Evolutionary conservation across 2,113 vertebrate genomes (phyloP).

Genomic region (Fulica atra): DNA sequence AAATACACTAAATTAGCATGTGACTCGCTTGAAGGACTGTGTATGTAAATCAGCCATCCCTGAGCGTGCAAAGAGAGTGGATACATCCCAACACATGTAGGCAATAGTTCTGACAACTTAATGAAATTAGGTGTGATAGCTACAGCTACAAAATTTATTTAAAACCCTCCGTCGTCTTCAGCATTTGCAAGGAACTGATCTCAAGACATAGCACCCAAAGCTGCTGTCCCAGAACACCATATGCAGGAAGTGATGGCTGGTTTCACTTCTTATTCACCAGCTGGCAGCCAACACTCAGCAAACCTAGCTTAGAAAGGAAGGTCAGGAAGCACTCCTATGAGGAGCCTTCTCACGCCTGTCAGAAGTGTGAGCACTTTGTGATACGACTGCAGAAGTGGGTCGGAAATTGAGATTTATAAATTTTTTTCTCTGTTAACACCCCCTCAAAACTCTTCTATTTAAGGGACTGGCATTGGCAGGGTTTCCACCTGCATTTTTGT

Average conservation of each 20-base stretch:
- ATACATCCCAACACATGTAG: not conserved
- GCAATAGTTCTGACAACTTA: not conserved
- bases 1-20: not conserved
- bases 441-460: not conserved
- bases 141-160: not conserved
- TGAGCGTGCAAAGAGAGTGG: not conserved
- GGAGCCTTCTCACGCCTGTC: not conserved
- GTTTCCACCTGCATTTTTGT: not conserved
- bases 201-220: not conserved
- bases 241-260: not conserved
- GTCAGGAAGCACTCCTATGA: not conserved
- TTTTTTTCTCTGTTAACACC: not conserved
- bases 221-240: not conserved
- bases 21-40: not conserved
- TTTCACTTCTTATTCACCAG: not conserved
- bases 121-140: not conserved
- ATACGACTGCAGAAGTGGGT: not conserved
- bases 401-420: not conserved
- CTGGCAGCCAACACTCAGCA: not conserved
- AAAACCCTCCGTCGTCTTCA: not conserved
- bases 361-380: not conserved
- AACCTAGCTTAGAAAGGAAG: not conserved
- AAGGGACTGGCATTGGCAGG: not conserved
- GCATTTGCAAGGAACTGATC: not conserved
- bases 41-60: not conserved